phyloP scores from a whole-genome alignment of 1,140 invertebrate genomes.

The Pararge aegeria region DNA sequence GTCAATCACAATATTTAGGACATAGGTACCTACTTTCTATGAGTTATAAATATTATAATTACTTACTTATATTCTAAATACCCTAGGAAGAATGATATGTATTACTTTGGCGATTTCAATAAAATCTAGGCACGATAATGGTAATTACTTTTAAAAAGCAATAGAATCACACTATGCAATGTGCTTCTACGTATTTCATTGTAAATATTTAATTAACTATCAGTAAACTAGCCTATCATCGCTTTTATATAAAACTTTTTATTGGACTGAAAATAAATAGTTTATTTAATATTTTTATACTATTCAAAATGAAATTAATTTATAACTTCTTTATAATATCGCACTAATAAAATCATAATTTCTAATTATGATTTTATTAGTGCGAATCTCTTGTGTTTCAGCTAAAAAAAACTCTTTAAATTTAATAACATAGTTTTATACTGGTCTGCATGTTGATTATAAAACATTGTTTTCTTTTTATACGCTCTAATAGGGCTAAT shows the following conservation, averaged over 20 bases:
- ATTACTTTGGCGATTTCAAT: constrained; percentile 60
- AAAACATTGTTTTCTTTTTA: no score
- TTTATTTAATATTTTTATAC: no score
- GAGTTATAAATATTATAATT: neutral
- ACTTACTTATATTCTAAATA: constrained; percentile 35
- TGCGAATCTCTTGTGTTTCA: no score
- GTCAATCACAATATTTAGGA: neutral
- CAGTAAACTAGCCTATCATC: neutral
- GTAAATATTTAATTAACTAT: neutral
- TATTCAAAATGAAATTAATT: no score
- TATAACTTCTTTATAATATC: no score
- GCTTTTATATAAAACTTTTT: neutral
- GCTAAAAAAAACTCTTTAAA: no score
- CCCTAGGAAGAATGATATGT: constrained; percentile 57
- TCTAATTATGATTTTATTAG: no score
- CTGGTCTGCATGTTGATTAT: no score
- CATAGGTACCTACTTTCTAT: neutral
- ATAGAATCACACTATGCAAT: constrained; percentile 1
- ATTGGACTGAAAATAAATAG: neutral
- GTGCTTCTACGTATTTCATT: constrained; percentile 3
- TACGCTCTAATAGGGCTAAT: no score
- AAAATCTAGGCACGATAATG: constrained; percentile 65
- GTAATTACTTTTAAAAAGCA: constrained; percentile 36
- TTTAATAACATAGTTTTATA: no score
- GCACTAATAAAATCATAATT: no score